A percentile compares a stretch with the other conserved stretches of the same genome.
These are phyloP conservation scores for Callipepla californica DNA, from an alignment of 2,113 vertebrate species.

Conservation along the genomic window DNA sequence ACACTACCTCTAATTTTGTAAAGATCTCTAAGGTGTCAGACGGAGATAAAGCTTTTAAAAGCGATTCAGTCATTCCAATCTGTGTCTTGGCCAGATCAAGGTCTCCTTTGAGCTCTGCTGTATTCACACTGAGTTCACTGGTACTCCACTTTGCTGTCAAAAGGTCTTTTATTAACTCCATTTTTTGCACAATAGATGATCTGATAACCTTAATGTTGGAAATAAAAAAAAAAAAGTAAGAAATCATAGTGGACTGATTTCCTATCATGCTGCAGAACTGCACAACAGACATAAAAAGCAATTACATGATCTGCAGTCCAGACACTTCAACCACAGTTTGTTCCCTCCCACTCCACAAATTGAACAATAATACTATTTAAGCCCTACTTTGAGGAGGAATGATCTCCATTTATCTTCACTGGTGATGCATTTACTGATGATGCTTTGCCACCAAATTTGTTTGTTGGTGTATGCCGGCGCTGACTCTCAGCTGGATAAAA, in stretches of 20 bases:
- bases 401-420: background rate
- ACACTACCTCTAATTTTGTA: conserved; percentile 80
- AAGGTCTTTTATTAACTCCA: conserved; percentile 69
- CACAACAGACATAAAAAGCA: background rate
- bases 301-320: background rate
- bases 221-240: background rate
- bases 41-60: conserved; percentile 80
- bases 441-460: background rate
- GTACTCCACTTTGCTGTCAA: conserved; percentile 10
- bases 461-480: background rate
- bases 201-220: conserved; percentile 80
- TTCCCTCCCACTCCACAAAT: background rate
- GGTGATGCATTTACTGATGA: background rate
- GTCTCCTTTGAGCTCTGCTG: conserved; percentile 75
- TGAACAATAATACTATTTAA: background rate
- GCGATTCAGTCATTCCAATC: conserved; percentile 81
- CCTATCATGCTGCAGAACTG: background rate
- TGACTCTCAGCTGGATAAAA: background rate
- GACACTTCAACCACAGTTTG: background rate
- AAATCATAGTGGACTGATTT: background rate
- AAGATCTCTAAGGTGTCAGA: conserved; percentile 83
- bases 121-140: conserved; percentile 1
- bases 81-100: conserved; percentile 79
- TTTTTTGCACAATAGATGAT: conserved; percentile 78
- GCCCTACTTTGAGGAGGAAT: background rate